Evolutionary conservation across 1,140 invertebrate species (phyloP), one percentile per base, ranked within the genome.

Genomic region (Centruroides vittatus): DNA sequence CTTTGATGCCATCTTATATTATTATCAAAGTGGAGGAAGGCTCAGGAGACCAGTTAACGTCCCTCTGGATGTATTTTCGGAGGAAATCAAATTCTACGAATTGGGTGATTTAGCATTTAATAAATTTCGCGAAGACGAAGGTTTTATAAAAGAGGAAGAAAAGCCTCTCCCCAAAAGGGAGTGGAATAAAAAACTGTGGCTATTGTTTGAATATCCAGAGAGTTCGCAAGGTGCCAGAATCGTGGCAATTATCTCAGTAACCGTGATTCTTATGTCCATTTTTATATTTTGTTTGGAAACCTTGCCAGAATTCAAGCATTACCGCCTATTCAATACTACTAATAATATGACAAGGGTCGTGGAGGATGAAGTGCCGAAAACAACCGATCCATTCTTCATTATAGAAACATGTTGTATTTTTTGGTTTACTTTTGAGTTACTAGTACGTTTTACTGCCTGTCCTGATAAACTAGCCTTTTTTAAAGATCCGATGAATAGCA

Each of bases 271-370:
- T 66, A 83, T 99, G 67, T 98, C 95, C 70, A 99, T 99, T 79
- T 93, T 99, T 74, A 98, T 98, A 75, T 99, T 99, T 82, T 99
- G 96, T 79, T 82, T 98, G 78, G 96, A 99, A 79, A 99, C 96
- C 69, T 83, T 99, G 75, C 95, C 95, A 68, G 91, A 98, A 78
- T 98, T 98, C 81, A 98, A 97, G 77, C 93, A 97, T 83, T 98
- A 98, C 81, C 91, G 90, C 77, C 89, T 95, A 76, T 93, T 90
- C 82, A 92, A 93, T 78, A 90, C 88, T 69, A 92, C 88, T 70
- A 90, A 86, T 73, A 94, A 94, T 80, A 85, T 87, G 78, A 92
- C 89, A 71, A 88, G 90, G 76, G 90, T 93, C 73, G 89, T 93
- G 75, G 90, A 93, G 79, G 91, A 94, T 79, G 89, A 93, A 81